Conservation (phyloP, 2,113 vertebrate species). For the Onychostoma macrolepis region DNA sequence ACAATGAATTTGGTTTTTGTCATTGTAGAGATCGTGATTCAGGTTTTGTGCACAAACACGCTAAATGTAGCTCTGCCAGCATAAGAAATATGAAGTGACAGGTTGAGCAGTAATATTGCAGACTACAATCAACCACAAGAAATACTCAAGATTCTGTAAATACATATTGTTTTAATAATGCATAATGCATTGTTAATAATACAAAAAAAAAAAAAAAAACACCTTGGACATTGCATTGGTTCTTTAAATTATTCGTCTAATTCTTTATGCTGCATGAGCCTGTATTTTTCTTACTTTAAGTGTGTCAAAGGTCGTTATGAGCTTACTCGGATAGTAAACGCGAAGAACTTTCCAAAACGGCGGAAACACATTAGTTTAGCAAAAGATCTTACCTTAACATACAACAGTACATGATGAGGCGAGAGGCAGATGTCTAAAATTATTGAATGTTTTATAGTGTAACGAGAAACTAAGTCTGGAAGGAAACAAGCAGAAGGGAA, state of each 20-base stretch:
- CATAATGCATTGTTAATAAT: neutral
- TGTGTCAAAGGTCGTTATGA: constrained; percentile 50
- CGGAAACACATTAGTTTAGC: neutral
- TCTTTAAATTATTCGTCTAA: too few species aligned
- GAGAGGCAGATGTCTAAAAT: neutral
- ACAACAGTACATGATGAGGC: constrained; percentile 63
- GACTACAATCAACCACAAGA: neutral
- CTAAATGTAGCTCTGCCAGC: neutral
- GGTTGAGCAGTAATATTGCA: neutral
- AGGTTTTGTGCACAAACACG: neutral
- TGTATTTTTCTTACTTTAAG: neutral
- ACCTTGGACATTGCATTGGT: neutral
- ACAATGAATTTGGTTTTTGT: neutral
- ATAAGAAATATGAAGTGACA: neutral
- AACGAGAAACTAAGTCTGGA: constrained; percentile 41
- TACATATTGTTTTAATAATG: neutral
- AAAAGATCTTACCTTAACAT: constrained; percentile 60
- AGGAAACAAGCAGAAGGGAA: constrained; percentile 48
- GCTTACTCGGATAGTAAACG: neutral
- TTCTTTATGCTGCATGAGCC: neutral
- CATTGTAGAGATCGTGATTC: neutral
- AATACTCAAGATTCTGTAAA: neutral
- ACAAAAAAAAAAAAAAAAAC: neutral
- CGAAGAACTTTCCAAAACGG: neutral
- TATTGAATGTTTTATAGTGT: constrained; percentile 34